phyloP scores from a whole-genome alignment of 2,797 vertebrate genomes.

The Helostoma temminkii region DNA sequence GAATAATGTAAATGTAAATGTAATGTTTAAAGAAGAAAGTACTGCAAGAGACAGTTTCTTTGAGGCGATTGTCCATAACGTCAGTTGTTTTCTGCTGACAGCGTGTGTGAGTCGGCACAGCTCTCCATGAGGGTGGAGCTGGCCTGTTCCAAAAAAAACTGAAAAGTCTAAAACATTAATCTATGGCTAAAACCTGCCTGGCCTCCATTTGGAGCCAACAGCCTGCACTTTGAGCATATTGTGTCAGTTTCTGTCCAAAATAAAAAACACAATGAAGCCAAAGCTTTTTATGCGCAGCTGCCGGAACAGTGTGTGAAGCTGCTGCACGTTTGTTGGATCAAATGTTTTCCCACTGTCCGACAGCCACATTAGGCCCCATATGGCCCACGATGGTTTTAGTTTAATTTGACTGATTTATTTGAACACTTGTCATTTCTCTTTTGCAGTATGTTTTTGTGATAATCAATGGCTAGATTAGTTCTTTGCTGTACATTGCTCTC shows the following conservation, averaged over 20 bases:
- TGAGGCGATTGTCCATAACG: background rate
- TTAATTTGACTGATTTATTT: conserved; percentile 59
- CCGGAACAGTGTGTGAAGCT: conserved; percentile 37
- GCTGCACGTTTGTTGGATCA: conserved; percentile 33
- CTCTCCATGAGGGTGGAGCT: background rate
- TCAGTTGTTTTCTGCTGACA: conserved; percentile 2
- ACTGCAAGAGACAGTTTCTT: too few species aligned
- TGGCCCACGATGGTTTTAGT: conserved; percentile 29
- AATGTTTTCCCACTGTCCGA: conserved; percentile 14
- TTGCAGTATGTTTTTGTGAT: conserved; percentile 13
- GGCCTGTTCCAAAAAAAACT: background rate
- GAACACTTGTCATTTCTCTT: conserved; percentile 21
- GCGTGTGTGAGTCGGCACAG: background rate
- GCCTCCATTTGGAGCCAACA: conserved; percentile 41
- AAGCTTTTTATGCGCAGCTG: conserved; percentile 53
- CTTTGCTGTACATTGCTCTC: conserved; percentile 10
- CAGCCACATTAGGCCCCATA: conserved; percentile 47
- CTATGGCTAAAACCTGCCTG: conserved; percentile 34
- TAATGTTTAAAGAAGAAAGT: background rate
- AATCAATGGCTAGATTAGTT: conserved; percentile 31
- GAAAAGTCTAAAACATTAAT: conserved; percentile 44
- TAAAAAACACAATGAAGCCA: conserved; percentile 29
- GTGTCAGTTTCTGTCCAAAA: conserved; percentile 49
- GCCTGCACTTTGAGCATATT: conserved; percentile 57
- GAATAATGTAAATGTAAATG: background rate